Conservation (phyloP, 2,113 vertebrate species). For the Aptenodytes forsteri region DNA sequence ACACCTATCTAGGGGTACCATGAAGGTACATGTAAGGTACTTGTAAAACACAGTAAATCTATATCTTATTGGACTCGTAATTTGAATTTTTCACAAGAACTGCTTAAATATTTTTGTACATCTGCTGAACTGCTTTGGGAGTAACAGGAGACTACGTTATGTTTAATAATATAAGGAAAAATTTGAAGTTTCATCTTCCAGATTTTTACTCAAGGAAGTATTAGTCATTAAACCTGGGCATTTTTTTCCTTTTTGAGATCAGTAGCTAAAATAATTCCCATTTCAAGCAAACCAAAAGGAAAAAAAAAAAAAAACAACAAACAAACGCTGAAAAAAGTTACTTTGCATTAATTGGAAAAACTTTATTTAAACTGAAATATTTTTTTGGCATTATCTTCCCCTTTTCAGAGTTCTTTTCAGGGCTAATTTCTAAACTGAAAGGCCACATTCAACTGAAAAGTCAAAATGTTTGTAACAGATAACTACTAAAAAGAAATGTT, state of each 20-base stretch:
- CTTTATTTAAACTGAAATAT: background rate
- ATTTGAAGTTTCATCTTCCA: background rate
- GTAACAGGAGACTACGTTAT: background rate
- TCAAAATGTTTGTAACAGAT: background rate
- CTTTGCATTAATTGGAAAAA: background rate
- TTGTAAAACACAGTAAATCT: background rate
- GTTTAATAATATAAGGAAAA: background rate
- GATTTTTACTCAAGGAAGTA: background rate
- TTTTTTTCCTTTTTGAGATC: background rate
- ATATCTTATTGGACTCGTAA: background rate
- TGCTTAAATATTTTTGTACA: background rate
- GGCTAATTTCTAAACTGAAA: conserved; percentile 25
- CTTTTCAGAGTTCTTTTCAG: background rate
- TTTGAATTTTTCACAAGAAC: background rate
- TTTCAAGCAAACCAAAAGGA: background rate
- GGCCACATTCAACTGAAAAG: background rate
- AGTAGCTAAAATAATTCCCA: background rate
- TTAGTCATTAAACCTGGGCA: background rate
- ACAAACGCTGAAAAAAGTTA: background rate
- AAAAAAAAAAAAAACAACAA: too few relatives aligned
- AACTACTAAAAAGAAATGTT: background rate
- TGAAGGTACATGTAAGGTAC: background rate
- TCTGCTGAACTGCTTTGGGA: background rate
- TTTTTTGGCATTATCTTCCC: background rate
- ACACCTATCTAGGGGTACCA: background rate